phyloP scores from a whole-genome alignment of 2,113 vertebrate species.

The Paramisgurnus dabryanus region DNA sequence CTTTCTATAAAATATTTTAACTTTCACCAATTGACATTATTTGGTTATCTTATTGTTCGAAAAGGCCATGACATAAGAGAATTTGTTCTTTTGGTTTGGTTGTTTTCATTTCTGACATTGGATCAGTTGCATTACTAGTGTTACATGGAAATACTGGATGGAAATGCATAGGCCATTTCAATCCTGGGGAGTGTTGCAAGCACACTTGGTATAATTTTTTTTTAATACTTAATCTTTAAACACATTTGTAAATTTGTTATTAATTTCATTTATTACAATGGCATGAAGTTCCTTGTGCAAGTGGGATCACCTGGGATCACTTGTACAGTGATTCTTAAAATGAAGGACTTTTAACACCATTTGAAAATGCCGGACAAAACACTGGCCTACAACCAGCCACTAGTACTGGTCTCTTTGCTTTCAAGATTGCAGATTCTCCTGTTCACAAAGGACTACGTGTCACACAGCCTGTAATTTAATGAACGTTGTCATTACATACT shows the following conservation, averaged over 20 bases:
- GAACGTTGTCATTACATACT: conserved; percentile 34
- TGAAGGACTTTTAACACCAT: background rate
- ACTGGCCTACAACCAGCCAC: background rate
- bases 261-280: conserved; percentile 10
- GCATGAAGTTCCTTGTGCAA: background rate
- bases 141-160: background rate
- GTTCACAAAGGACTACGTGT: background rate
- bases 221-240: background rate
- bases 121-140: conserved; percentile 4
- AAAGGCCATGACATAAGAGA: no score
- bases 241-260: conserved; percentile 10
- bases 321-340: conserved; percentile 7
- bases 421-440: background rate
- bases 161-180: background rate
- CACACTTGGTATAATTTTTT: conserved; percentile 7
- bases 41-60: background rate
- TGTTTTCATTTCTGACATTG: background rate
- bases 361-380: background rate
- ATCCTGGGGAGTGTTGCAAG: background rate
- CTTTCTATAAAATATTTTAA: background rate
- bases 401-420: background rate
- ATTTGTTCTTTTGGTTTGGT: background rate
- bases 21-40: background rate
- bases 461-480: background rate
- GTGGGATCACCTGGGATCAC: background rate